These are phyloP conservation scores for Parauchenoglanis ngamensis DNA, from an alignment of 2,797 vertebrate species.

Conservation along the genomic window DNA sequence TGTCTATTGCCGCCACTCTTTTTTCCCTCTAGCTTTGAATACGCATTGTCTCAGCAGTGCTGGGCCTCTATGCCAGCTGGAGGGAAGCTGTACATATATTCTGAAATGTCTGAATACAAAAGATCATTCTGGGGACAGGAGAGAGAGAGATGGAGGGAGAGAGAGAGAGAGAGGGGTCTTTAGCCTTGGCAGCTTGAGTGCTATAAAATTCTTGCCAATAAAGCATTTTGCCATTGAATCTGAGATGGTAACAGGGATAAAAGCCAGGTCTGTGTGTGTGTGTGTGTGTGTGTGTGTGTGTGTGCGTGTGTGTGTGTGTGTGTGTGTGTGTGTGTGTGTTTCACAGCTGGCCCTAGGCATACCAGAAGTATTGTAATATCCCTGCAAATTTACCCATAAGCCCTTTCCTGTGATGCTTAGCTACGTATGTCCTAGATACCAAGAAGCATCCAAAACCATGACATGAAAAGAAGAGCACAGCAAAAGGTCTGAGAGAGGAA, in stretches of 20 bases:
- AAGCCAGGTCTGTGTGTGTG: conserved; percentile 29
- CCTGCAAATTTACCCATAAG: conserved; percentile 75
- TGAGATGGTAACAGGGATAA: conserved; percentile 33
- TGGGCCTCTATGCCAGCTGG: conserved; percentile 21
- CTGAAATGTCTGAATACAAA: conserved; percentile 62
- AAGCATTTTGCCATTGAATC: conserved; percentile 62
- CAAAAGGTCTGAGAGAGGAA: conserved; percentile 9
- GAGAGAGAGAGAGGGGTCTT: conserved; percentile 43
- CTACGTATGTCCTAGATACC: not conserved
- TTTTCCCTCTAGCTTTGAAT: conserved; percentile 38
- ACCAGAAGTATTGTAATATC: conserved; percentile 64
- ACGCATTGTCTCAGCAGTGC: conserved; percentile 30
- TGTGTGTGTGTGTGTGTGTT: conserved; percentile 16
- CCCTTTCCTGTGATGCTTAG: conserved; percentile 58
- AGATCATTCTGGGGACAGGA: conserved; percentile 58
- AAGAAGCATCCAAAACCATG: not conserved
- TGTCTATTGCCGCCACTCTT: not conserved
- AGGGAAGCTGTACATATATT: conserved; percentile 35
- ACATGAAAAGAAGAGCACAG: not conserved
- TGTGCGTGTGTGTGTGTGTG: conserved; percentile 20
- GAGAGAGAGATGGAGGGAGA: not conserved
- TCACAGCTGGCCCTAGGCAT: conserved; percentile 56
- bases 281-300: conserved; percentile 15
- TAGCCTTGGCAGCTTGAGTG: conserved; percentile 64
- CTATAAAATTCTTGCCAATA: conserved; percentile 69